Percentiles rank a stretch among this genome's conserved stretches.
Evolutionary conservation across 2,888 invertebrate genomes (phyloP).

Genomic region (Heliconius ethilla): DNA sequence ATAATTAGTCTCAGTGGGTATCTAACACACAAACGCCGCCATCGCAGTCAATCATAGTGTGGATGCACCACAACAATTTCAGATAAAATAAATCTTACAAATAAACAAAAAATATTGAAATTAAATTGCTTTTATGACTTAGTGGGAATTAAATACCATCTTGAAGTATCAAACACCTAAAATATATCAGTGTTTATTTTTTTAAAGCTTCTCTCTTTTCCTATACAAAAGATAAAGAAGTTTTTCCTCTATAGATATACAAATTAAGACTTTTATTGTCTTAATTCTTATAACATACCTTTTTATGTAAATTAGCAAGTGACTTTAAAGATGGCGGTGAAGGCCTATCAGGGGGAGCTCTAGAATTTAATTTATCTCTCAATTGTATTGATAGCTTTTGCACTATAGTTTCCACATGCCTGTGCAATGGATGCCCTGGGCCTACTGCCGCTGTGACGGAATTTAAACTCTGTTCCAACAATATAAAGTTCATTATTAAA

Average conservation of each 20-base stretch:
- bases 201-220: no score
- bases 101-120: background rate
- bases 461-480: slow-evolving; percentile 87
- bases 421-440: slow-evolving; percentile 87
- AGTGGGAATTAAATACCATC: background rate
- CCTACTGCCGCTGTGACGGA: slow-evolving; percentile 89
- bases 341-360: slow-evolving; percentile 82
- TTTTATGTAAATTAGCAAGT: slow-evolving; percentile 94
- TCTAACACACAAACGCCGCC: background rate
- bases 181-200: no score
- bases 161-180: background rate
- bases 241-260: background rate
- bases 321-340: slow-evolving; percentile 89
- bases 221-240: no score
- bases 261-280: background rate
- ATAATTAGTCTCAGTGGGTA: background rate
- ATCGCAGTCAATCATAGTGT: background rate
- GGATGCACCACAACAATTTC: background rate
- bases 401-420: slow-evolving; percentile 93
- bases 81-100: background rate
- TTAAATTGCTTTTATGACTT: no score
- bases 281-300: slow-evolving; percentile 78
- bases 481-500: background rate
- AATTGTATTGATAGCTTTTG: slow-evolving; percentile 92
- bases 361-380: slow-evolving; percentile 85